Percentiles rank a stretch among this genome's conserved stretches.
Conservation (phyloP, 1,140 invertebrate species). For the Acyrthosiphon pisum region DNA sequence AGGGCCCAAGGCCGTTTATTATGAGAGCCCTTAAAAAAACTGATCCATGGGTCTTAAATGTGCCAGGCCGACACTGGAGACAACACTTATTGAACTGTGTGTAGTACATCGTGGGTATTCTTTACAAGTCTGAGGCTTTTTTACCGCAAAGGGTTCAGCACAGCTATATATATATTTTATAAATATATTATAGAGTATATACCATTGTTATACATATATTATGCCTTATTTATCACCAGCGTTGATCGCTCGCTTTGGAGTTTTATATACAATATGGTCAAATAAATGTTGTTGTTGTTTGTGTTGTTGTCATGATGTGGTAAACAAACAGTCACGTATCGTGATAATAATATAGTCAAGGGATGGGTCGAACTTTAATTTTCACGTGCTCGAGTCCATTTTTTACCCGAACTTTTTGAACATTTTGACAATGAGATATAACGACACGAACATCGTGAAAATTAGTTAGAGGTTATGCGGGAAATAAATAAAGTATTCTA, state of each 20-base stretch:
- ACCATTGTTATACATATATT: not conserved
- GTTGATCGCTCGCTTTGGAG: not conserved
- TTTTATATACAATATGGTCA: not conserved
- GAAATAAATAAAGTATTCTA: not conserved
- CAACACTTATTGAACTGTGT: not conserved
- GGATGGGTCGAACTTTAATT: not conserved
- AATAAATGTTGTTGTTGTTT: not conserved
- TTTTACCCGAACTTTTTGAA: not conserved
- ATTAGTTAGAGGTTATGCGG: not conserved
- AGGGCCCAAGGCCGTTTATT: too few relatives aligned
- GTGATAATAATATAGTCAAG: not conserved
- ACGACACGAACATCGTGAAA: not conserved
- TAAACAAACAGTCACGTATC: not conserved
- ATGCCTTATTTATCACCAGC: not conserved
- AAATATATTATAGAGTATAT: not conserved
- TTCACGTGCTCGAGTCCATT: not conserved
- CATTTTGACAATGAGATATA: not conserved
- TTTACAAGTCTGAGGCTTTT: not conserved
- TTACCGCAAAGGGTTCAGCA: not conserved
- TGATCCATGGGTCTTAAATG: too few relatives aligned
- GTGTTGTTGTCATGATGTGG: not conserved
- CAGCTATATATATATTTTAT: not conserved
- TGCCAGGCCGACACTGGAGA: too few relatives aligned
- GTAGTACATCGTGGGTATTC: not conserved
- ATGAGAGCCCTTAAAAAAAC: too few relatives aligned